phyloP scores from a whole-genome alignment of 2,888 invertebrate genomes.

The Cylloceria caligata region DNA sequence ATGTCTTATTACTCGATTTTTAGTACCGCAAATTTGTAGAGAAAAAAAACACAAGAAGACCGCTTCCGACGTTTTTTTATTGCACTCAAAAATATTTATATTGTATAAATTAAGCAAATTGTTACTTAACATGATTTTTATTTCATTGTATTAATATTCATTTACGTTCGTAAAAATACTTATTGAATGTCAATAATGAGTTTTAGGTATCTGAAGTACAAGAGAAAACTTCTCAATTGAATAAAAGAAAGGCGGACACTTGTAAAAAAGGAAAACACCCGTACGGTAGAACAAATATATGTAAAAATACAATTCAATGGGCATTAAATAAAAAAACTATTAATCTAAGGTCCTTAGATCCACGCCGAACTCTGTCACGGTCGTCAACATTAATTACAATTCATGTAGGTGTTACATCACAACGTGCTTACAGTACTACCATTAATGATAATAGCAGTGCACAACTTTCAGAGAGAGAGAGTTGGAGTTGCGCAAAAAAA shows the following conservation, averaged over 20 bases:
- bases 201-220: too few relatives aligned
- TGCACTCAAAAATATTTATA: background rate
- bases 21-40: background rate
- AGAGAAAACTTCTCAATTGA: too few relatives aligned
- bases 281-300: too few relatives aligned
- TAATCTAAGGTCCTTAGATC: too few relatives aligned
- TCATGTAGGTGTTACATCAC: background rate
- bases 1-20: background rate
- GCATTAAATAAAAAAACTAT: too few relatives aligned
- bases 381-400: background rate
- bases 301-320: too few relatives aligned
- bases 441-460: background rate
- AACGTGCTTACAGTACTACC: background rate
- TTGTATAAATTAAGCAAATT: background rate
- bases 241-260: too few relatives aligned
- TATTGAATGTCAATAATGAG: too few relatives aligned
- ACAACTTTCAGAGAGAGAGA: background rate
- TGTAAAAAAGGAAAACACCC: too few relatives aligned
- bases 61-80: background rate
- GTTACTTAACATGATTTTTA: background rate
- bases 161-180: background rate
- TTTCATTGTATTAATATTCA: background rate
- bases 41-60: background rate
- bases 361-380: background rate
- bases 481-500: constrained; percentile 6